Percentiles rank a stretch among this genome's conserved stretches.
Conservation (phyloP, 2,113 vertebrate species). For the Hepsetus odoe region DNA sequence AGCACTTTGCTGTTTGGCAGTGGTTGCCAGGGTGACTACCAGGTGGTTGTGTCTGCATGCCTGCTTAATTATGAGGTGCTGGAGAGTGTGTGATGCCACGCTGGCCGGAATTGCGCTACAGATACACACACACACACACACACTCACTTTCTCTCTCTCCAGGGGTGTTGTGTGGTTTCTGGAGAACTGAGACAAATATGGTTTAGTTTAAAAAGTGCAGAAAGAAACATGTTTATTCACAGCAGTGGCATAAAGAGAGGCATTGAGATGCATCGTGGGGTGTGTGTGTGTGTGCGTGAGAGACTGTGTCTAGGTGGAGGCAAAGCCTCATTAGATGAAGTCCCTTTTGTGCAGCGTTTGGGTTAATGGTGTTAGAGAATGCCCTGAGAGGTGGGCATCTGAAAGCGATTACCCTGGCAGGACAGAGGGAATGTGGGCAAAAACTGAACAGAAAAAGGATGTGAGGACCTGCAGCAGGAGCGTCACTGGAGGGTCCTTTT, state of each 20-base stretch:
- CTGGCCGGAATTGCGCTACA: constrained; percentile 47
- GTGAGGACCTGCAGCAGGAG: constrained; percentile 12
- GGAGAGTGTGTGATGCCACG: constrained; percentile 45
- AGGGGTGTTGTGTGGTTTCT: constrained; percentile 27
- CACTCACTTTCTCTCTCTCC: neutral
- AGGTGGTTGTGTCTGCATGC: constrained; percentile 49
- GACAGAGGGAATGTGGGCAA: constrained; percentile 9
- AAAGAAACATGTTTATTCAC: constrained; percentile 54
- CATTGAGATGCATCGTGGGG: constrained; percentile 36
- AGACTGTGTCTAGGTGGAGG: constrained; percentile 17
- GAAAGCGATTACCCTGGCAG: constrained; percentile 50
- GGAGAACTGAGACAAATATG: constrained; percentile 53
- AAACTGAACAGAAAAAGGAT: constrained; percentile 44
- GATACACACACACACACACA: constrained; percentile 24
- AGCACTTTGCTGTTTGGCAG: constrained; percentile 15
- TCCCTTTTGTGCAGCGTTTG: constrained; percentile 38
- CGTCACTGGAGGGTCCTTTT: constrained; percentile 13
- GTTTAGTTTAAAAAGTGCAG: constrained; percentile 54
- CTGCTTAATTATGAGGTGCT: constrained; percentile 56
- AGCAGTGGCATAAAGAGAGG: constrained; percentile 44
- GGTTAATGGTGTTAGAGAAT: constrained; percentile 45
- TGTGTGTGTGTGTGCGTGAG: constrained; percentile 16
- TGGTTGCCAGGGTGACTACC: constrained; percentile 16
- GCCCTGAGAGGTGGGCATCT: constrained; percentile 53
- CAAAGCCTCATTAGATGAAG: constrained; percentile 41